Evolutionary conservation across 2,113 vertebrate species (phyloP).

Genomic region (Limnothrissa miodon): DNA sequence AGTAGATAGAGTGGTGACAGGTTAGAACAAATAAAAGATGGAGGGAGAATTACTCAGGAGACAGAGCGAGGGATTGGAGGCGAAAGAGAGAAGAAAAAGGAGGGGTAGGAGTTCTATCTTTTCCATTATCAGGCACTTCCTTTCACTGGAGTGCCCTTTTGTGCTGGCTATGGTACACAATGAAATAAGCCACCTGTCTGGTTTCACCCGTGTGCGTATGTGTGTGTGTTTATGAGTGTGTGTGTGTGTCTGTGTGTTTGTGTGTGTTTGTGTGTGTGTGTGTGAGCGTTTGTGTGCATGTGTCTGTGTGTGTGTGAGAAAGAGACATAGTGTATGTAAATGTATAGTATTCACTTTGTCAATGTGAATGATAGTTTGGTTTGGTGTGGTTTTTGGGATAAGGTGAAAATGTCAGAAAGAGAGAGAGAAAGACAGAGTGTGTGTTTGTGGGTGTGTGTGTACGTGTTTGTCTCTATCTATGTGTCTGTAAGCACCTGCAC

Average conservation of each 20-base stretch:
- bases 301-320: background rate
- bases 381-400: background rate
- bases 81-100: background rate
- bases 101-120: background rate
- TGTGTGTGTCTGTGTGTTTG: background rate
- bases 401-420: background rate
- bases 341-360: background rate
- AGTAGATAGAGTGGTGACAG: background rate
- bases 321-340: background rate
- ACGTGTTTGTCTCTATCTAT: background rate
- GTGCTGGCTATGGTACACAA: background rate
- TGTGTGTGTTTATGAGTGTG: conserved; percentile 14
- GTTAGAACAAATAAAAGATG: background rate
- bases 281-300: background rate
- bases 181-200: background rate
- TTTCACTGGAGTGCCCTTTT: background rate
- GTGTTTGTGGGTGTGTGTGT: background rate
- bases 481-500: background rate
- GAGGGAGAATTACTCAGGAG: conserved; percentile 2
- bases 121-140: background rate
- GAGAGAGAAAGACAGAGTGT: background rate
- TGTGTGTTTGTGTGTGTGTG: background rate
- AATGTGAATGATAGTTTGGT: background rate
- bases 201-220: background rate
- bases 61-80: background rate